Percentiles rank a stretch among this genome's conserved stretches.
phyloP scores from a whole-genome alignment of 92 coral and sea anemone genomes.

The Paramuricea clavata region DNA sequence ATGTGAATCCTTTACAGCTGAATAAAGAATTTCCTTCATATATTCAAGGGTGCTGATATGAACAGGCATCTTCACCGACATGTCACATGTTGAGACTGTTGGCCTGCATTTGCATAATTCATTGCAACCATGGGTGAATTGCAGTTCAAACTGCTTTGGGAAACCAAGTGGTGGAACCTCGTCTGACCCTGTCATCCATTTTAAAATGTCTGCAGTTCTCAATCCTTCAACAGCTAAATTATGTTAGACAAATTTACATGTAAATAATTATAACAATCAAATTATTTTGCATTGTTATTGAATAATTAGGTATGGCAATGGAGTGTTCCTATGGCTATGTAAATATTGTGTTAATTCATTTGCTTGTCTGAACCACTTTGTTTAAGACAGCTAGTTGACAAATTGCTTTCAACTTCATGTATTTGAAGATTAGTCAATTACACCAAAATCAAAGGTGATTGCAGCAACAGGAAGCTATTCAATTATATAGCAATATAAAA shows the following conservation, averaged over 20 bases:
- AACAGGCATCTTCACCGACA: not conserved
- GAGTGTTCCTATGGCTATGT: no score
- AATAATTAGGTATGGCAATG: no score
- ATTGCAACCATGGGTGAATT: constrained; percentile 5
- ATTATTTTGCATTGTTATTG: not conserved
- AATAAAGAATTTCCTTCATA: constrained; percentile 12
- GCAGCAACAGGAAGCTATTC: no score
- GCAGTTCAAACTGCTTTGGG: constrained; percentile 4
- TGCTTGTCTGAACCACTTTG: no score
- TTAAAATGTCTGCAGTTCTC: not conserved
- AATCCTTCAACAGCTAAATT: not conserved
- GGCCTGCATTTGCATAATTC: constrained; percentile 11
- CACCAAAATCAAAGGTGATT: no score
- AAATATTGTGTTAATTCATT: no score
- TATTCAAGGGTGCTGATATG: not conserved
- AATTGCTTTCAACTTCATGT: no score
- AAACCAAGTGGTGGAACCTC: constrained; percentile 33
- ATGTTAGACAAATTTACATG: not conserved
- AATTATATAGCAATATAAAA: no score
- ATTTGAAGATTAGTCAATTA: no score
- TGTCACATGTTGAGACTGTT: constrained; percentile 17
- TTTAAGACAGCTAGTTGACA: no score
- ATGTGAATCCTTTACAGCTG: not conserved
- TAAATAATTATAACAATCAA: not conserved
- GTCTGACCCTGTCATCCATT: constrained; percentile 9